phyloP scores from a whole-genome alignment of 2,797 vertebrate genomes.

The Onychomys torridus region DNA sequence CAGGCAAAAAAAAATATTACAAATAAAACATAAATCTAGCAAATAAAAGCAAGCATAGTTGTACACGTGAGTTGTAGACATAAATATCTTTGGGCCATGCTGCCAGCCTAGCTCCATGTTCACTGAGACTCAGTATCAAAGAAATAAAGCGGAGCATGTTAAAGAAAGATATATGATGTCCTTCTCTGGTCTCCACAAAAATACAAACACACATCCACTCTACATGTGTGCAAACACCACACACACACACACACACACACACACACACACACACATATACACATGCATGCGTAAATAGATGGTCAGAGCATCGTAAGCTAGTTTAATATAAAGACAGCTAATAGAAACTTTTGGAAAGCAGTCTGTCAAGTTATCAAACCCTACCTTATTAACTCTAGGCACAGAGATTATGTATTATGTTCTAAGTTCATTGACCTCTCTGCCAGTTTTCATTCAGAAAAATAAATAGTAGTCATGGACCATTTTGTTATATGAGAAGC shows the following conservation, averaged over 20 bases:
- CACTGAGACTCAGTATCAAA: neutral
- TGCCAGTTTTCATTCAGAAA: neutral
- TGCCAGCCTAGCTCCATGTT: neutral
- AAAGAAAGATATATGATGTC: neutral
- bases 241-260: neutral
- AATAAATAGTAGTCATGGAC: too few species aligned
- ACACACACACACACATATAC: neutral
- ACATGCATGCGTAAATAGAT: neutral
- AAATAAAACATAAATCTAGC: neutral
- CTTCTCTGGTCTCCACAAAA: neutral
- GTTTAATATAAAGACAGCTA: neutral
- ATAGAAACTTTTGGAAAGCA: neutral
- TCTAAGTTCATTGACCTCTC: neutral
- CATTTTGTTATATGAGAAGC: neutral
- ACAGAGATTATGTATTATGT: neutral
- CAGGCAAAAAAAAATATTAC: neutral
- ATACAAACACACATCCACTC: neutral
- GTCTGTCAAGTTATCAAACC: neutral
- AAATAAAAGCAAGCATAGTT: too few species aligned
- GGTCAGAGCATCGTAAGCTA: neutral
- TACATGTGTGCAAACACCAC: neutral
- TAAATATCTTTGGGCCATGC: neutral
- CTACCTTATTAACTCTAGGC: neutral
- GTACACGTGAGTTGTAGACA: neutral
- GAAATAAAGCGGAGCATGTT: neutral